Evolutionary conservation across 2,797 vertebrate genomes (phyloP).

Genomic region (Eulemur albifrons): DNA sequence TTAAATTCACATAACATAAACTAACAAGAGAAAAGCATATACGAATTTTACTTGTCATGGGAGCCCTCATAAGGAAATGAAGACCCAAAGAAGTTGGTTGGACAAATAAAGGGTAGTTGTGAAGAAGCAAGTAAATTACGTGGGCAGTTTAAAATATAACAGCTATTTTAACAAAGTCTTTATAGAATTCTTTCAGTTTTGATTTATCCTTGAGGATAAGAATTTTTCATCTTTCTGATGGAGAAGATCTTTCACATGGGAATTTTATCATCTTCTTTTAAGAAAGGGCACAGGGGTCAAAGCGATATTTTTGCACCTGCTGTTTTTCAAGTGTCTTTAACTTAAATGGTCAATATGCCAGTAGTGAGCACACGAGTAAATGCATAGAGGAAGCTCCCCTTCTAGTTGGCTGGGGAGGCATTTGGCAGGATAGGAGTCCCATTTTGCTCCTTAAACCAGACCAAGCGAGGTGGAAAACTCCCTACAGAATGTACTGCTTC

Average conservation of each 20-base stretch:
- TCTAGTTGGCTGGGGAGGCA: not conserved
- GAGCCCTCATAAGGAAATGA: not conserved
- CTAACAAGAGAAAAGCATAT: not conserved
- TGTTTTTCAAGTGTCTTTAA: not conserved
- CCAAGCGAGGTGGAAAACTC: not conserved
- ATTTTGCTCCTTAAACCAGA: not conserved
- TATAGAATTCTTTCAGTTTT: not conserved
- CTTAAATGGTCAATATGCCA: not conserved
- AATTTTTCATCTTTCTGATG: not conserved
- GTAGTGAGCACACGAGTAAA: fast-evolving
- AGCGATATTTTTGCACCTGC: not conserved
- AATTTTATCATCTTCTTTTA: not conserved
- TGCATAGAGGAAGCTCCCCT: not conserved
- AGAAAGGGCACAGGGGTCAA: not conserved
- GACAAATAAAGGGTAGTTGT: not conserved
- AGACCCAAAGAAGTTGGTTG: not conserved
- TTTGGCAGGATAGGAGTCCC: not conserved
- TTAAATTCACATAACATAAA: not conserved
- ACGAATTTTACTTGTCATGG: not conserved
- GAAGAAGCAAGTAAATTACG: not conserved
- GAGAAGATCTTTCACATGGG: not conserved
- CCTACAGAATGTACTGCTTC: not conserved
- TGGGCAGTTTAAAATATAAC: not conserved
- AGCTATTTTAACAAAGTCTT: not conserved
- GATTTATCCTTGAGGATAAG: not conserved